phyloP scores from a whole-genome alignment of 1,140 invertebrate genomes.

The Meteorus sp. region DNA sequence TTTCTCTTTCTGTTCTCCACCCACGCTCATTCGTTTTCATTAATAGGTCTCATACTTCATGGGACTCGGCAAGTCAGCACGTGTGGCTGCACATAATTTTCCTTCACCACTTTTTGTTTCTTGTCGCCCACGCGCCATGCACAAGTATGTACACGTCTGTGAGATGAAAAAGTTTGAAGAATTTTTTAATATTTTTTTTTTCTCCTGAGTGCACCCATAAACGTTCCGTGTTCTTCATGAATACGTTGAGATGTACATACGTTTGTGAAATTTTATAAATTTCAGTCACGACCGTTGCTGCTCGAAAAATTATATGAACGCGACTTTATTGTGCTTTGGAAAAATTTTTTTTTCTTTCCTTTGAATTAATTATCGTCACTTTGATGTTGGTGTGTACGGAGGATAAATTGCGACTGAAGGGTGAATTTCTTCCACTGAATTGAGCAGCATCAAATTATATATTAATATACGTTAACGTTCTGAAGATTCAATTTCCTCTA shows the following conservation, averaged over 20 bases:
- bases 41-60: too few species aligned
- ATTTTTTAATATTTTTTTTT: constrained; percentile 2
- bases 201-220: neutral
- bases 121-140: neutral
- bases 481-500: too few species aligned
- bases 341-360: too few species aligned
- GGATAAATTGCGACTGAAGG: too few species aligned
- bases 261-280: constrained; percentile 3
- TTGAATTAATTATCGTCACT: neutral
- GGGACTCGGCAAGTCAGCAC: too few species aligned
- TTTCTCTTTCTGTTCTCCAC: too few species aligned
- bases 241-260: constrained; percentile 8
- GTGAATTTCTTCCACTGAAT: too few species aligned
- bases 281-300: constrained; percentile 1
- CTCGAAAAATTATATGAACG: constrained; percentile 15
- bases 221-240: constrained; percentile 11
- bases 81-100: neutral
- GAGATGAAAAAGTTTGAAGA: neutral
- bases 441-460: too few species aligned
- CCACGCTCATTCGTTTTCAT: too few species aligned
- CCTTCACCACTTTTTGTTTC: neutral
- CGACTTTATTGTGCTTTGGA: constrained; percentile 26
- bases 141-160: neutral
- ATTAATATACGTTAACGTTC: too few species aligned
- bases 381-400: too few species aligned